phyloP scores from a whole-genome alignment of 2,888 invertebrate species.

The Acanthosepion lycidas region DNA sequence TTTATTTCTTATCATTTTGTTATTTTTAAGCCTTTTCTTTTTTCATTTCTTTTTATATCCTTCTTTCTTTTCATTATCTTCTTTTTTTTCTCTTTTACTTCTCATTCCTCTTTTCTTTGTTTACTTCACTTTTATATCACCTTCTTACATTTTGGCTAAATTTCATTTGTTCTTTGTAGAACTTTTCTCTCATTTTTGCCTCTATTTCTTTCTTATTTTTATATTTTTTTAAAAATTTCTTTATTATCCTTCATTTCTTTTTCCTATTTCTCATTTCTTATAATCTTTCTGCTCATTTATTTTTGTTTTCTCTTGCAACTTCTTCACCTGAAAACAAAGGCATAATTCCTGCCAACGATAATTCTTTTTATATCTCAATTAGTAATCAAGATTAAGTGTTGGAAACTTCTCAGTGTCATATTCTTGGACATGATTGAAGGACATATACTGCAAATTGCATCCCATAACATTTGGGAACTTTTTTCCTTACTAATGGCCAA shows the following conservation, averaged over 20 bases:
- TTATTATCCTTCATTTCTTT: not conserved
- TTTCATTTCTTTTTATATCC: not conserved
- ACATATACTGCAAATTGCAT: conserved; percentile 33
- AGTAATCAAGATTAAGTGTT: conserved; percentile 33
- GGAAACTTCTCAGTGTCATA: conserved; percentile 33
- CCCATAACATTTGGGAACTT: not conserved
- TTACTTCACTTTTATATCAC: not conserved
- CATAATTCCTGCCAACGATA: not conserved
- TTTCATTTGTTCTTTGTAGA: no score
- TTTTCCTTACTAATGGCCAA: not conserved
- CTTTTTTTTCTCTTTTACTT: not conserved
- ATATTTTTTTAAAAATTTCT: not conserved
- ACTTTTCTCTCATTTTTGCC: no score
- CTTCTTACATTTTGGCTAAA: no score
- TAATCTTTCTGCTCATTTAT: not conserved
- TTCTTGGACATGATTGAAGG: conserved; percentile 33
- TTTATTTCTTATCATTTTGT: not conserved
- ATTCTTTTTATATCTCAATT: conserved; percentile 22
- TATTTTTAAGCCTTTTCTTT: not conserved
- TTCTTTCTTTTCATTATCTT: not conserved
- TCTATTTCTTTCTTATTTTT: not conserved
- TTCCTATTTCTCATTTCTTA: not conserved
- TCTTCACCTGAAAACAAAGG: not conserved
- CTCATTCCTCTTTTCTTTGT: not conserved
- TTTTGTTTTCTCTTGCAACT: not conserved